Base-by-base conservation (phyloP, 2,888 invertebrate genomes). In the Acanthosepion pharaonis region DNA sequence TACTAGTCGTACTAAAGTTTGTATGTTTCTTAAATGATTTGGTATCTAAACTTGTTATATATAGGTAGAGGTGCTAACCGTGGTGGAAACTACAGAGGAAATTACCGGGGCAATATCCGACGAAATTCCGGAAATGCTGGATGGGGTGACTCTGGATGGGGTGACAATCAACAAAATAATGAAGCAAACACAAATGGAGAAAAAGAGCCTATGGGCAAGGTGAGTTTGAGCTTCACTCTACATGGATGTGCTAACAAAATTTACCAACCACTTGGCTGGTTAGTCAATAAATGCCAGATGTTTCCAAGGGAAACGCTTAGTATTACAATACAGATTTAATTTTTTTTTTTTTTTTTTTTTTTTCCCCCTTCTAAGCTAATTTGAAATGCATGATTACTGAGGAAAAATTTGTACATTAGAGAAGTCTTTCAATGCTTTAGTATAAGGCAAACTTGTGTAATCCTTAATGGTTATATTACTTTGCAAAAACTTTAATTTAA, bases 111-210 rank as follows among this genome's bases (percentile, higher is more conserved):
- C 49, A 93, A 93, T 53, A 18, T 93, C 51, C 51, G 93, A 93
- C 48, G 93, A 51, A 93, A 93, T 93, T 93, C 93, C 28, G 93
- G 93, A 51, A 93, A 93, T 93, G 9, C 93, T 51, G 93, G 93
- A 6, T 93, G 93, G 93, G 93, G 93, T 93, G 93, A 93, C 48
- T 93, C 93, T 93, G 53, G 93, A 53, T 93, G 93, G 93, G 93
- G 51, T 18, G 93, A 93, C 53, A 92, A 42, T 49, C 93, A 92
- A 25, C 92, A 93, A 49, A 48, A 93, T 5, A 53, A 15, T 53
- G 93, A 49, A 93, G 53, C 49, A 49, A 92, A 92, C 92, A 49
- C 53, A 93, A 93, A 93, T 51, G 93, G 93, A n/a, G 93, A 93
- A 93, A 93, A 93, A 93, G 93, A 78, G 33, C 78, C 53, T 93